Evolutionary conservation across 1,140 invertebrate species (phyloP).

Genomic region (Platyscapa corneri): DNA sequence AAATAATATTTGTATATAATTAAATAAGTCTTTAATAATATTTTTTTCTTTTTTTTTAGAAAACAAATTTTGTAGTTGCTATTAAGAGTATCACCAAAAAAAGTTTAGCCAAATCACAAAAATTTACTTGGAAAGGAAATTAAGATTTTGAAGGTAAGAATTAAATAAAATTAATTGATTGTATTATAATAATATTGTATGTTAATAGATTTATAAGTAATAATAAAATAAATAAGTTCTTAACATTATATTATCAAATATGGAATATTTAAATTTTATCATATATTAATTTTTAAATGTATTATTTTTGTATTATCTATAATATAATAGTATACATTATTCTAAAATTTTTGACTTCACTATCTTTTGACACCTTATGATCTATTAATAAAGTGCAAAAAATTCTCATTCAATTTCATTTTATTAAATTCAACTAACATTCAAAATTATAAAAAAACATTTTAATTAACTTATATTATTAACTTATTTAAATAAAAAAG

Average conservation of each 20-base stretch:
- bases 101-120: constrained; percentile 96
- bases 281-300: not conserved
- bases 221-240: not conserved
- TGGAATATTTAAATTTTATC: no score
- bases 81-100: constrained; percentile 99
- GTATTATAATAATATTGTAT: not conserved
- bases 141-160: constrained; percentile 93
- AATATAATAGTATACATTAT: not conserved
- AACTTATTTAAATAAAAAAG: no score
- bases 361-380: not conserved
- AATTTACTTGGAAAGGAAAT: constrained; percentile 98
- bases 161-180: not conserved
- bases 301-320: not conserved
- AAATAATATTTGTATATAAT: not conserved
- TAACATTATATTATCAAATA: no score
- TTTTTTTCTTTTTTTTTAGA: constrained; percentile 78
- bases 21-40: not conserved
- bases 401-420: not conserved
- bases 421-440: not conserved
- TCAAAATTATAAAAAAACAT: not conserved
- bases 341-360: not conserved
- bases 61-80: constrained; percentile 89
- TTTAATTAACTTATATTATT: not conserved
- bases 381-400: not conserved
- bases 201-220: not conserved